Conservation (phyloP, 2,797 vertebrate genomes). For the Pseudochaenichthys georgianus region DNA sequence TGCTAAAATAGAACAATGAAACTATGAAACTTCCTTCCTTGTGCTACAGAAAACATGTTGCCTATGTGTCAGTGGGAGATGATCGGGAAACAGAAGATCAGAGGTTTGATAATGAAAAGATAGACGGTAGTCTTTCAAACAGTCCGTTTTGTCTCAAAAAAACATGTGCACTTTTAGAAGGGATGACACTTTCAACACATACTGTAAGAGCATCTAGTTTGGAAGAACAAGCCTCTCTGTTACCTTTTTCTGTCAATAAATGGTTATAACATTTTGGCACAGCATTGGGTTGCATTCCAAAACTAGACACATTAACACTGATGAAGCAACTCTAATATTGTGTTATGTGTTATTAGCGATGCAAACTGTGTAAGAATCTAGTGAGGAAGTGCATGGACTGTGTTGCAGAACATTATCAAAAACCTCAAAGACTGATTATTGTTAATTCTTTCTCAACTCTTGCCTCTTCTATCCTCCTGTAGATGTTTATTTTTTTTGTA, state of each 20-base stretch:
- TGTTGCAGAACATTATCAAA: slow-evolving; percentile 28
- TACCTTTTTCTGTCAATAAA: background rate
- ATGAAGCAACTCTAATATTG: slow-evolving; percentile 25
- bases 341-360: slow-evolving; percentile 34
- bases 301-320: slow-evolving; percentile 25
- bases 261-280: slow-evolving; percentile 7
- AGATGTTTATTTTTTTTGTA: background rate
- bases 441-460: slow-evolving; percentile 44
- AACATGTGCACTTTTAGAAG: background rate
- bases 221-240: slow-evolving; percentile 1
- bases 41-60: slow-evolving; percentile 36
- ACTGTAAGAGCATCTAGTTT: background rate
- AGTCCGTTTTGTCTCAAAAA: slow-evolving; percentile 26
- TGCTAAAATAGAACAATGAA: slow-evolving; percentile 35
- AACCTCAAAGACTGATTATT: slow-evolving; percentile 25
- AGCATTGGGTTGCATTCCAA: slow-evolving; percentile 9
- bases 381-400: slow-evolving; percentile 54
- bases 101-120: slow-evolving; percentile 31
- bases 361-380: slow-evolving; percentile 37
- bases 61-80: slow-evolving; percentile 39
- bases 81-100: slow-evolving; percentile 34
- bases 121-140: slow-evolving; percentile 4
- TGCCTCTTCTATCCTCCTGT: slow-evolving; percentile 44
- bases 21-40: slow-evolving; percentile 44
- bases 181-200: background rate